Evolutionary conservation across 2,888 invertebrate genomes (phyloP).

Genomic region (Nemapogon koenigi): DNA sequence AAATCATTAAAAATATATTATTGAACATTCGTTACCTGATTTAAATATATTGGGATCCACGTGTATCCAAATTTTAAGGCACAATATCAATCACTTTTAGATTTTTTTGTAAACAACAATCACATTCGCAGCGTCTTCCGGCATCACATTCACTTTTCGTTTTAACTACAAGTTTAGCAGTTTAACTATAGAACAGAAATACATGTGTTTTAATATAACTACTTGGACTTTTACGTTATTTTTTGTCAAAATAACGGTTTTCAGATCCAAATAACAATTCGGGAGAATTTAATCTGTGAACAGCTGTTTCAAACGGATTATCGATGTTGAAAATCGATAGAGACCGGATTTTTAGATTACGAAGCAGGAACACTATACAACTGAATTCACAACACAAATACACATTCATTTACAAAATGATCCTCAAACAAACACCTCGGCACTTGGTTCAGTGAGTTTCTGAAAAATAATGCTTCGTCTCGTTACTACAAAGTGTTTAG

Average conservation of each 20-base stretch:
- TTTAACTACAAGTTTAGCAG: too few species aligned
- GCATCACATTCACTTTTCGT: too few species aligned
- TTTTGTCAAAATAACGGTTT: background rate
- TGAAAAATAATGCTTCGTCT: background rate
- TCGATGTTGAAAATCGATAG: constrained; percentile 49
- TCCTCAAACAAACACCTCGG: background rate
- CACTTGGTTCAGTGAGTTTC: background rate
- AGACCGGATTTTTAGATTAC: constrained; percentile 28
- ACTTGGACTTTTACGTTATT: background rate
- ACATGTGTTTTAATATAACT: background rate
- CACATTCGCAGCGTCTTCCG: too few species aligned
- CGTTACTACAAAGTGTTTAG: too few species aligned
- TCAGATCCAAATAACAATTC: background rate
- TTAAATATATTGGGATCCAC: too few species aligned
- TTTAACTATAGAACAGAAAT: too few species aligned
- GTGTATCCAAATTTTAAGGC: too few species aligned
- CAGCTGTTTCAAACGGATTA: constrained; percentile 45
- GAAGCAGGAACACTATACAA: constrained; percentile 21
- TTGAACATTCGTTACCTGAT: too few species aligned
- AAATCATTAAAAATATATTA: too few species aligned
- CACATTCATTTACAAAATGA: too few species aligned
- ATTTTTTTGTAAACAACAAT: too few species aligned
- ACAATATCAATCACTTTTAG: too few species aligned
- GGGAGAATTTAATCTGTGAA: constrained; percentile 12
- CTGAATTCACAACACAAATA: constrained; percentile 35